Evolutionary conservation across 2,797 vertebrate genomes (phyloP), one percentile per base, ranked within the genome.

Genomic region (Chiroxiphia lanceolata): DNA sequence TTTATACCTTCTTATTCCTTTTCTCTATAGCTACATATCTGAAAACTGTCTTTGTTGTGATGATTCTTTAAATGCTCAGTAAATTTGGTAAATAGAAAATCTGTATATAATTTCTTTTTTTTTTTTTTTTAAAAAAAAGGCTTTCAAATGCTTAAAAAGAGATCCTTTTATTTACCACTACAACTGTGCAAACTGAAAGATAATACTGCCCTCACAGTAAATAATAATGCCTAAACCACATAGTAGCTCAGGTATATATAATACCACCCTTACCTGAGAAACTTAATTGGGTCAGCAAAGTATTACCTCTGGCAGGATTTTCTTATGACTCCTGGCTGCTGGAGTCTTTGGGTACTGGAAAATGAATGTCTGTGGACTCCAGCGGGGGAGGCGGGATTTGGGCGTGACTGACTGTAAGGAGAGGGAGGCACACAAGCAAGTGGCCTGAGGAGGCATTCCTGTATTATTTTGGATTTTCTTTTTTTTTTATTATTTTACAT

Each of bases 321-420:
- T 44, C 3, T 76, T 59, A 29, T 8, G 31, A 27, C 17, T 60
- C 1, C 56, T 38, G 29, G 27, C 42, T 82, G 16, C 10, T 14
- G 6, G 33, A 81, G 34, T 15, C 20, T 87, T 83, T 83, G 11
- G 20, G 6, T 63, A 25, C 5, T 5, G 13, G 19, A 19, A 81
- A 78, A 83, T n/a, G 3, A 61, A 34, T 20, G 21, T 31, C 36
- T 92, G 63, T 91, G 64, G 60, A 51, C 44, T 42, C 33, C 19
- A 38, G 48, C 0, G 2, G 7, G 3, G 3, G 2, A 42, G 19
- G 10, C 3, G 38, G 60, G 13, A 50, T 60, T 65, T 87, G 40
- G 29, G 63, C 60, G 4, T 25, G 47, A 36, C 42, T 47, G 29
- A 2, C 15, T 69, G 5, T 56, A 56, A 87, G 10, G 5, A 6